Base-by-base conservation (phyloP, 2,797 vertebrate species). In the Spinus pinus region DNA sequence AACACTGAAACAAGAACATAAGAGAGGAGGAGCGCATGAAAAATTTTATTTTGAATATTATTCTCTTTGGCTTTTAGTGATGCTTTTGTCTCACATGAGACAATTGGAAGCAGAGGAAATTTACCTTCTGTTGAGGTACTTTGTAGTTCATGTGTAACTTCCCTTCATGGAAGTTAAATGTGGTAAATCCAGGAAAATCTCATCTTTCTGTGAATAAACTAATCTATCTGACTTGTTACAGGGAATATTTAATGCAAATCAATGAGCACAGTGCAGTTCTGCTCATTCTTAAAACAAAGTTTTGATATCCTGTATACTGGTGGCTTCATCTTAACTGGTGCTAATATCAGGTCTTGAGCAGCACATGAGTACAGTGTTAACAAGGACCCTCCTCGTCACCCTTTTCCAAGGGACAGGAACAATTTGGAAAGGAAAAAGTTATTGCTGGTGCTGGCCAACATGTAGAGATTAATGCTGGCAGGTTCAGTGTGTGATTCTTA, bases 221-320 rank as follows among this genome's bases (percentile, higher is more conserved):
- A 27, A 61, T 62, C 41, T 58, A 22, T 86, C 64, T 62, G 57
- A 46, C 22, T 49, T 28, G 10, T 41, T 80, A n/a, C 65, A 56
- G 61, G 46, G 67, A 58, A n/a, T 67, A 67, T 2, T 61, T 42
- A n/a, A 73, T 12, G 1, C 2, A 6, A 15, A 49, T 56, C 28
- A 35, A 41, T 1, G 7, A 64, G 19, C 3, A 4, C 35, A n/a
- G 46, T 49, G 85, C 35, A 10, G 39, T 54, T 67, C 41, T 81
- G 33, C 47, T 88, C 12, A 1, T 70, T 42, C 27, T 16, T 81
- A 14, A 41, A 51, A 14, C 41, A 69, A 70, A 60, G 30, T 20
- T 23, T 54, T 8, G 1, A 0, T 9, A 19, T 49, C 42, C 51
- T n/a, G 12, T 12, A 20, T 30, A 9, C 23, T 0, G 2, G 27